Conservation (phyloP, 2,888 invertebrate genomes). For the Stenodera caucasica region DNA sequence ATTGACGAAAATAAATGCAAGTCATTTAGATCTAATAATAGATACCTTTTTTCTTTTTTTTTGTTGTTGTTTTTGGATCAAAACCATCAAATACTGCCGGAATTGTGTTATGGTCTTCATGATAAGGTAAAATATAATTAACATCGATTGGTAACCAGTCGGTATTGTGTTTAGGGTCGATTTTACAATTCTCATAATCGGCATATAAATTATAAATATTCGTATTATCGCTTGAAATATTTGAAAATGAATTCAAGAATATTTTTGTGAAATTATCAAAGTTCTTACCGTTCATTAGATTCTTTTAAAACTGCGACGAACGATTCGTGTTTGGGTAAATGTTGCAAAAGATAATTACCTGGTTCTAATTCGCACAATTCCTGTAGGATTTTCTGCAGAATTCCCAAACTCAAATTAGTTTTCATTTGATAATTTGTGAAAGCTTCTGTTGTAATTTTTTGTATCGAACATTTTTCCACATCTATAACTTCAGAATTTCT, state of each 20-base stretch:
- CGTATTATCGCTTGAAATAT: constrained; percentile 12
- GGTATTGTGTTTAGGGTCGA: constrained; percentile 16
- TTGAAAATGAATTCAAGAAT: not conserved
- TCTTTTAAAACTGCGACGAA: constrained; percentile 42
- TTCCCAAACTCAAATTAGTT: constrained; percentile 41
- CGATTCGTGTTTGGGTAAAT: constrained; percentile 43
- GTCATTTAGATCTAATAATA: constrained; percentile 19
- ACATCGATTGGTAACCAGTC: constrained; percentile 39
- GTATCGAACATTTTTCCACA: constrained; percentile 44
- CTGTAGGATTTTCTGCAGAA: constrained; percentile 43
- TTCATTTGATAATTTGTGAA: constrained; percentile 41
- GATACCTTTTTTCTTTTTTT: constrained; percentile 2
- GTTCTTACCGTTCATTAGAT: constrained; percentile 23
- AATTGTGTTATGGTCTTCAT: constrained; percentile 31
- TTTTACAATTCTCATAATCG: constrained; percentile 28
- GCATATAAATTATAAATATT: constrained; percentile 32
- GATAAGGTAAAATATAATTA: constrained; percentile 39
- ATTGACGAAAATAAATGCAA: constrained; percentile 8
- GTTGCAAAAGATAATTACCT: constrained; percentile 47
- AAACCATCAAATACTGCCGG: constrained; percentile 35
- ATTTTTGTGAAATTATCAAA: not conserved
- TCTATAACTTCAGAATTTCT: constrained; percentile 39
- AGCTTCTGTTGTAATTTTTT: constrained; percentile 45
- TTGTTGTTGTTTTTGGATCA: not conserved
- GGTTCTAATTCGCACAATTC: constrained; percentile 34